Base-by-base conservation (phyloP, 2,888 invertebrate species). In the Drosophila yooni region DNA sequence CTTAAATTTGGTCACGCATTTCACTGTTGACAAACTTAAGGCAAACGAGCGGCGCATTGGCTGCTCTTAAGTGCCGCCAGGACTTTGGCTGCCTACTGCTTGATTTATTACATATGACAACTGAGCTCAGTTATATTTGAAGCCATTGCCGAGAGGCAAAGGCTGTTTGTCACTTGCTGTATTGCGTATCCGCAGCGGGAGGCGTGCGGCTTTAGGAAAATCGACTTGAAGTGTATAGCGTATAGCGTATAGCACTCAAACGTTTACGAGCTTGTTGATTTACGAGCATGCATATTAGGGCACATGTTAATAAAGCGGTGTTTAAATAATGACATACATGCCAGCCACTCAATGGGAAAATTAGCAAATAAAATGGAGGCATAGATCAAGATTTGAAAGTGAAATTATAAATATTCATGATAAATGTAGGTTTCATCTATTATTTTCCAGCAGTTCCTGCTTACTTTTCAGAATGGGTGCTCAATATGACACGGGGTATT, bases 41-140 rank as follows among this genome's bases (percentile, higher is more conserved):
- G 51, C 60, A 57, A 33, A 21, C 25, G 27, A 34, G 25, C 46
- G 29, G 27, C 2, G 31, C 29, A 21, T 48, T 62, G 36, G 36
- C 54, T 40, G 36, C 31, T 33, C 46, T 15, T 15, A 10, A 54
- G 54, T 36, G 13, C 46, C 31, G 57, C 11, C 48, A 40, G 46
- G 56, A 59, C 53, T 40, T 57, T 60, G 38, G 18, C 38, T 43
- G 58, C 58, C 74, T 71, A 51, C 65, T 46, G 60, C 40, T 71
- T 84, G 79, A 83, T 89, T 87, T 84, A 83, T 83, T 43, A 70
- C 71, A 43, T 58, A 70, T 82, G 89, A 82, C 80, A 84, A 69
- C 61, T 64, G 77, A 58, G 69, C 53, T 65, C 71, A 64, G 68
- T 60, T 66, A 38, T 60, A 59, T 70, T 68, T 70, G 62, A 69